Evolutionary conservation across 2,888 invertebrate species (phyloP).

Genomic region (Cistogaster globosa): DNA sequence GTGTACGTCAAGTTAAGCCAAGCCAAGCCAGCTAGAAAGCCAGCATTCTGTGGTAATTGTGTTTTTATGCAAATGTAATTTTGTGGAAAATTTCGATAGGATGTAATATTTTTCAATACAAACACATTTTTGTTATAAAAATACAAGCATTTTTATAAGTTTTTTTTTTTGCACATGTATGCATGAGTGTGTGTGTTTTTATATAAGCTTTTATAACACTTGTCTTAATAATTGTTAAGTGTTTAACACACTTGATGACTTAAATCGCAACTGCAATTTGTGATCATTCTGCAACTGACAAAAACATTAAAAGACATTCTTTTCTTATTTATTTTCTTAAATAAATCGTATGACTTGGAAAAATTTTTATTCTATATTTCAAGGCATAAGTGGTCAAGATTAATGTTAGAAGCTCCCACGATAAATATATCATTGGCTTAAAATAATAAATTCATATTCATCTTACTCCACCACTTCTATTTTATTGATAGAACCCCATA

Average conservation of each 20-base stretch:
- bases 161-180: background rate
- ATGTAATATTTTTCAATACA: constrained; percentile 54
- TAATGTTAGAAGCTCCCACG: no score
- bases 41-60: constrained; percentile 68
- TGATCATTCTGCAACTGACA: constrained; percentile 15
- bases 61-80: constrained; percentile 81
- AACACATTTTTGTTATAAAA: constrained; percentile 30
- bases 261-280: constrained; percentile 51
- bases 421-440: no score
- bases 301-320: constrained; percentile 20
- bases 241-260: constrained; percentile 58
- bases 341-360: background rate
- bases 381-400: no score
- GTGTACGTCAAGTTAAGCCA: constrained; percentile 3
- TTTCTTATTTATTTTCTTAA: background rate
- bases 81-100: constrained; percentile 80
- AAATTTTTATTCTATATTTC: no score
- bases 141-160: background rate
- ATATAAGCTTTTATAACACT: constrained; percentile 62
- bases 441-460: no score
- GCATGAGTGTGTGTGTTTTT: constrained; percentile 4
- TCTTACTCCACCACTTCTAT: no score
- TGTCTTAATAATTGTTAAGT: constrained; percentile 65
- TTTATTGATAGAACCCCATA: no score
- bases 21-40: constrained; percentile 27